Percentiles rank a stretch among this genome's conserved stretches.
These are phyloP conservation scores for Anolis sagrei DNA, from an alignment of 2,113 vertebrate species.

Conservation along the genomic window DNA sequence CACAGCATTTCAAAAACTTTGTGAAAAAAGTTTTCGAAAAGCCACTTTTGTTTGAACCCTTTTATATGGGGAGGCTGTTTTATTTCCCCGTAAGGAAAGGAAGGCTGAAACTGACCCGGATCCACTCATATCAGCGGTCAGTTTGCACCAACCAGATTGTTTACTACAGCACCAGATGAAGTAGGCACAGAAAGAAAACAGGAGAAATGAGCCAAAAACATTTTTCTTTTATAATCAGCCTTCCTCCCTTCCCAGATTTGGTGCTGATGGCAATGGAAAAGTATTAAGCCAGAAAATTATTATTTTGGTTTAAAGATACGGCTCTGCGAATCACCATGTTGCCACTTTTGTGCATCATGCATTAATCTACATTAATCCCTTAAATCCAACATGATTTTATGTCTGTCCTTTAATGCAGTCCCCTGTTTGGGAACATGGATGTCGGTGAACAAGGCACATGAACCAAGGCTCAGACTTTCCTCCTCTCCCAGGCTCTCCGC, in stretches of 20 bases:
- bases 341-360: too few relatives aligned
- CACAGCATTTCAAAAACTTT: background rate
- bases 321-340: background rate
- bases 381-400: slow-evolving; percentile 58
- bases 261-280: too few relatives aligned
- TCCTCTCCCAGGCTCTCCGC: slow-evolving; percentile 2
- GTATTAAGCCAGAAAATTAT: too few relatives aligned
- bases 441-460: slow-evolving; percentile 61
- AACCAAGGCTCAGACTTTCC: slow-evolving; percentile 49
- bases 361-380: too few relatives aligned
- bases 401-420: slow-evolving; percentile 48
- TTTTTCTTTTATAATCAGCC: background rate
- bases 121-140: too few relatives aligned
- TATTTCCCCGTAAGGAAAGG: background rate
- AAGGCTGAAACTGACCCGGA: too few relatives aligned
- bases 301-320: background rate
- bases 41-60: background rate
- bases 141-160: background rate
- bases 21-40: background rate
- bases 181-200: background rate
- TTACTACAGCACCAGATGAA: background rate
- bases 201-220: background rate
- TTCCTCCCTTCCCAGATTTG: background rate
- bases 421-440: slow-evolving; percentile 45
- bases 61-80: background rate